Evolutionary conservation across 2,113 vertebrate species (phyloP).

Genomic region (Polypterus senegalus): DNA sequence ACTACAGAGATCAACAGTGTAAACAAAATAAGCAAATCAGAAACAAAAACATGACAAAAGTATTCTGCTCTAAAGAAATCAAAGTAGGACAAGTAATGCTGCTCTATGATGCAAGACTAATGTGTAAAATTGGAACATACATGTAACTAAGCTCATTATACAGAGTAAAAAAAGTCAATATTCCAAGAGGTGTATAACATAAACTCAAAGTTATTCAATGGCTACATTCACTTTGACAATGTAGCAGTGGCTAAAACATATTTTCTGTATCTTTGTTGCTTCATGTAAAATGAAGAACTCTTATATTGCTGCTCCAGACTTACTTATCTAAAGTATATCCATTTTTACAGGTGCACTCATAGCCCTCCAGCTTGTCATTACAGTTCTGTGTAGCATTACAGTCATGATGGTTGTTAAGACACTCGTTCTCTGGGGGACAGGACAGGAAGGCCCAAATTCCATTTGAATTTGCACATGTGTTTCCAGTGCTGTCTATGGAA

Average conservation of each 20-base stretch:
- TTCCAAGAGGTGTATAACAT: background rate
- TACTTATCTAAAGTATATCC: constrained; percentile 79
- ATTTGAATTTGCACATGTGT: constrained; percentile 41
- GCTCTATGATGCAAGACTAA: too few species aligned
- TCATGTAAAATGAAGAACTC: background rate
- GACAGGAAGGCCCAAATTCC: constrained; percentile 77
- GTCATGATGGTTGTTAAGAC: constrained; percentile 73
- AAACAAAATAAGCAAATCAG: background rate
- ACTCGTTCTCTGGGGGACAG: constrained; percentile 80
- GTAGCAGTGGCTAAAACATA: background rate
- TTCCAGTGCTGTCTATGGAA: constrained; percentile 39
- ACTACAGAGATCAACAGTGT: constrained; percentile 31
- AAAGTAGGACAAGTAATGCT: too few species aligned
- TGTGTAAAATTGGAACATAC: too few species aligned
- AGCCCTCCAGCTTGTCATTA: constrained; percentile 61
- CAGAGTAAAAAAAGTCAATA: too few species aligned
- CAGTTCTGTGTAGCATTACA: constrained; percentile 82
- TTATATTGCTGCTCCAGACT: constrained; percentile 11
- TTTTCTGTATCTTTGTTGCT: background rate
- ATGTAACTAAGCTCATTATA: too few species aligned
- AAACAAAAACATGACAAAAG: too few species aligned
- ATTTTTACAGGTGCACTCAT: constrained; percentile 73
- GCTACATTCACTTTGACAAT: background rate
- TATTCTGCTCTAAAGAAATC: background rate
- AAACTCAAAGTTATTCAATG: too few species aligned